A percentile compares a stretch with the other conserved stretches of the same genome.
These are phyloP conservation scores for Haliaeetus leucogaster DNA, from an alignment of 2,113 vertebrate species.

Conservation along the genomic window DNA sequence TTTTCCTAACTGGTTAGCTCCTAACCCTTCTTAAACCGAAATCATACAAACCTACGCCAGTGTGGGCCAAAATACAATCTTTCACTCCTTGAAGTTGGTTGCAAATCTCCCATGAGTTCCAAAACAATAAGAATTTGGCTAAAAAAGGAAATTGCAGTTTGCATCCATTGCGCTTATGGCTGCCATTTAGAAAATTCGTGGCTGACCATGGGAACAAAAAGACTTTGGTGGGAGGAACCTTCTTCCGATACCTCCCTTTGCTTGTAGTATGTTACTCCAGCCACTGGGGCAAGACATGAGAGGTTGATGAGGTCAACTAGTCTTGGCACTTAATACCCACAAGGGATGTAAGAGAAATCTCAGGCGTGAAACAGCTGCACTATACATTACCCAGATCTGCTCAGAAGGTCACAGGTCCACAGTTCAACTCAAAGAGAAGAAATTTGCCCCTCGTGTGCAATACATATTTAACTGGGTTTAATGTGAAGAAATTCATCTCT, in stretches of 20 bases:
- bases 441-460: conserved; percentile 6
- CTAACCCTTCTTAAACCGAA: not conserved
- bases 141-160: not conserved
- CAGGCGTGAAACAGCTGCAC: not conserved
- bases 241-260: not conserved
- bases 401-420: not conserved
- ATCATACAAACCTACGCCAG: not conserved
- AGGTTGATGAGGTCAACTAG: not conserved
- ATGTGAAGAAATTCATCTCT: conserved; percentile 58
- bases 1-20: not conserved
- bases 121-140: not conserved
- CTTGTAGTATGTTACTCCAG: not conserved
- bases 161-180: not conserved
- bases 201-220: not conserved
- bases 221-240: not conserved
- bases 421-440: conserved; percentile 30
- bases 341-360: not conserved
- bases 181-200: not conserved
- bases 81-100: not conserved
- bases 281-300: not conserved
- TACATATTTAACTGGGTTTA: conserved; percentile 54
- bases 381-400: not conserved
- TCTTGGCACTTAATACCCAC: not conserved
- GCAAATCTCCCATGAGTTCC: not conserved
- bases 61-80: not conserved